Evolutionary conservation across 53 echinoderm and acorn worm species (phyloP), one percentile per base, ranked within the genome.

Genomic region (Patiria pectinifera): DNA sequence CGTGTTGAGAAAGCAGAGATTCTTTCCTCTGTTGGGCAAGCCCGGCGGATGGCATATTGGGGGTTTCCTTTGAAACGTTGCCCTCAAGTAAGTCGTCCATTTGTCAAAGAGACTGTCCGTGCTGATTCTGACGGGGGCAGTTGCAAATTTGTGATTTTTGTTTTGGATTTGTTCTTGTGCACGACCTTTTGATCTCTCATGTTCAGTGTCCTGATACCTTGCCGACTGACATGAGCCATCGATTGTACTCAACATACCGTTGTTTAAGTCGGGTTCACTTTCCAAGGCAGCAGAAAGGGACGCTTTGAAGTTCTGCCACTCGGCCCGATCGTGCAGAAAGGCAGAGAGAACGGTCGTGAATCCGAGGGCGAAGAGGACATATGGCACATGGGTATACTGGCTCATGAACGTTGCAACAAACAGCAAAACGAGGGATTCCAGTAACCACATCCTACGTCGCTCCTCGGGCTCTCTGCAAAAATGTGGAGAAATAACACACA

Each of bases 1-100:
- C 1, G 94, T 78, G 60, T 94, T 94, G n/a, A 94, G 84, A 75
- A 91, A 94, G 85, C 94, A 94, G 3, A 91, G 46, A 70, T 94
- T 94, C 48, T 82, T 83, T 48, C 94, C 94, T 22, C 45, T 62
- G 35, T 94, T 94, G n/a, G 84, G 91, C 6, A 94, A 69, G 48
- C 94, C 94, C 8, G 94, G 94, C 62, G 91, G 94, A 23, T 77
- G 35, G 53, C 60, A 62, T 45, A 48, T 60, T 22, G 48, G 16
- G 0, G 83, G 45, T 24, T 60, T 60, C 8, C 83, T 16, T 22
- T 24, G 59, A 14, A 59, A n/a, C 59, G n/a, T 59, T 23, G 26
- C 60, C 60, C 4, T 2, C 2, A 83, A 83, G 60, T 83, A 59
- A 5, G 59, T 53, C 60, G 0, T 5, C 22, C 22, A 83, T 7